These are phyloP conservation scores for Spongia lamella DNA, from an alignment of 37 sponge, comb jelly and placozoan species.

Conservation along the genomic window DNA sequence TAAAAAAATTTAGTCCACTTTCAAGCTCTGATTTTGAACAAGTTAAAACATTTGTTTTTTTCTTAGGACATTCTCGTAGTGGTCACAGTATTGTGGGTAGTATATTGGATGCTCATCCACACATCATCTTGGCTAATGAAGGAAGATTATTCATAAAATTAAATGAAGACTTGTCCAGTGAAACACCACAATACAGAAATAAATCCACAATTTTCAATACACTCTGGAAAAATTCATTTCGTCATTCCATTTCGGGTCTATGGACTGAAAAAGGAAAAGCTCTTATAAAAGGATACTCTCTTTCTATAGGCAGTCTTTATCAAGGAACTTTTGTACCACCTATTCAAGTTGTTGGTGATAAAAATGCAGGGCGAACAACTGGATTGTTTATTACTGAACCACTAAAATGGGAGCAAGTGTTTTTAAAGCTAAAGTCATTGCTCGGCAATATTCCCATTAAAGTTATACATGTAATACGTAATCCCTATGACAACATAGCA, in stretches of 20 bases:
- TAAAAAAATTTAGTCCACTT: no score
- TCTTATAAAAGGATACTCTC: slow-evolving; percentile 39
- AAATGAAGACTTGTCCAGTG: background rate
- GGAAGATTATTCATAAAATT: slow-evolving; percentile 2
- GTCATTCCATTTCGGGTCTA: background rate
- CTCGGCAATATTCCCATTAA: background rate
- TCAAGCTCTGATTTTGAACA: no score
- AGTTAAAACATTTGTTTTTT: slow-evolving; percentile 36
- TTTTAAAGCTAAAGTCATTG: background rate
- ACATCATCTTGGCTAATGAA: slow-evolving; percentile 10
- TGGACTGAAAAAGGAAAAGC: background rate
- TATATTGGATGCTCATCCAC: slow-evolving; percentile 35
- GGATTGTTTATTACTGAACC: background rate
- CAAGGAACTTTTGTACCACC: background rate
- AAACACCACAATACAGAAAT: background rate
- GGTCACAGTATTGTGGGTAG: slow-evolving; percentile 41
- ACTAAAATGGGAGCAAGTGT: background rate
- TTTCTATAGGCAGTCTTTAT: slow-evolving; percentile 13
- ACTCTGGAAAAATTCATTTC: slow-evolving; percentile 1
- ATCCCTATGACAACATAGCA: slow-evolving; percentile 51
- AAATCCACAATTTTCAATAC: slow-evolving; percentile 7
- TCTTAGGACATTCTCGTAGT: slow-evolving; percentile 34
- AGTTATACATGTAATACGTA: slow-evolving; percentile 42
- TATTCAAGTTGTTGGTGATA: slow-evolving; percentile 46
- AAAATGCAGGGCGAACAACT: slow-evolving; percentile 13